These are phyloP conservation scores for Mycetomoellerius zeteki DNA, from an alignment of 1,140 invertebrate species.

Conservation along the genomic window DNA sequence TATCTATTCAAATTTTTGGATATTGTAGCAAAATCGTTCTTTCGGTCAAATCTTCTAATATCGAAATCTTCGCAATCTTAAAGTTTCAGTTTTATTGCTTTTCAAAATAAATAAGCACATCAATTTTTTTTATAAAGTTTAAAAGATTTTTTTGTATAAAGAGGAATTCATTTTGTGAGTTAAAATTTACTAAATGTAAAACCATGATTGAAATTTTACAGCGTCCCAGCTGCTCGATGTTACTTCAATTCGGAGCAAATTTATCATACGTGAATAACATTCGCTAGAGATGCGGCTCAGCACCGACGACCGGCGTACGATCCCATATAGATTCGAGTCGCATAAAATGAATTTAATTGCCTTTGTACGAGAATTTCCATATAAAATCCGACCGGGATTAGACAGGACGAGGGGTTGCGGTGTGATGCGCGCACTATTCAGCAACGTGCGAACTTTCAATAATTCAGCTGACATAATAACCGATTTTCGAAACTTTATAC, in stretches of 20 bases:
- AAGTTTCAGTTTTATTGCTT: not conserved
- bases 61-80: not conserved
- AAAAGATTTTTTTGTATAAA: not conserved
- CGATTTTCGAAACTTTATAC: conserved; percentile 42
- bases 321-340: not conserved
- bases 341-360: conserved; percentile 61
- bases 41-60: not conserved
- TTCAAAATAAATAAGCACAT: not conserved
- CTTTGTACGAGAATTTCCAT: conserved; percentile 42
- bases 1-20: too few species aligned
- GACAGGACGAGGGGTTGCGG: not conserved
- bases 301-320: not conserved
- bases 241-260: conserved; percentile 6
- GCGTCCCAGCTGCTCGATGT: not conserved
- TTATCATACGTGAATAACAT: conserved; percentile 31
- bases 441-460: conserved; percentile 12
- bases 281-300: not conserved
- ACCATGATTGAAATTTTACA: conserved; percentile 8
- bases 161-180: not conserved
- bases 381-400: conserved; percentile 29
- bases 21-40: too few species aligned
- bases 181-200: conserved; percentile 6
- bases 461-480: conserved; percentile 35
- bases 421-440: conserved; percentile 1
- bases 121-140: not conserved